phyloP scores from a whole-genome alignment of 2,797 vertebrate genomes.

The Pogoniulus pusillus region DNA sequence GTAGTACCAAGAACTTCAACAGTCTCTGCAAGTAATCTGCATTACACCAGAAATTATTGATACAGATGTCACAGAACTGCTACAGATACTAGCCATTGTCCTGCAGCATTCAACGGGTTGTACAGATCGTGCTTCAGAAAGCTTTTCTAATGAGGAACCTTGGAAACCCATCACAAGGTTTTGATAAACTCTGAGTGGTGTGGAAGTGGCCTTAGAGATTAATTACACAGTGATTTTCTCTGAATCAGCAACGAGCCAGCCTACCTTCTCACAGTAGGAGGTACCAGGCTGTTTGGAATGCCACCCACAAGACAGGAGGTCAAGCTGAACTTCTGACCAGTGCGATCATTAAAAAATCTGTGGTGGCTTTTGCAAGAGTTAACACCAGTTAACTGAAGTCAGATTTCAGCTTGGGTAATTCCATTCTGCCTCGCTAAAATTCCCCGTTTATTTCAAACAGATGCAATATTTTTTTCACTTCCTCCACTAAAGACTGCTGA shows the following conservation, averaged over 20 bases:
- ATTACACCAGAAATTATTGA: background rate
- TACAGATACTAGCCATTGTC: background rate
- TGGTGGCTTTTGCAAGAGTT: slow-evolving; percentile 55
- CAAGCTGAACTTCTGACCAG: slow-evolving; percentile 18
- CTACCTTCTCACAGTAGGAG: background rate
- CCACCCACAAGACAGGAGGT: background rate
- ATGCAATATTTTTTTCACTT: slow-evolving; percentile 58
- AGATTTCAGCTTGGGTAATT: slow-evolving; percentile 63
- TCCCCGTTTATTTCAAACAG: slow-evolving; percentile 60
- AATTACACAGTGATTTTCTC: background rate
- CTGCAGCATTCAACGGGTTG: background rate
- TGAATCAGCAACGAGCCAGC: background rate
- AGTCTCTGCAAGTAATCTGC: background rate
- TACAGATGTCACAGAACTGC: background rate
- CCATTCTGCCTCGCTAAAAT: slow-evolving; percentile 62
- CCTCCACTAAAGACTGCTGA: slow-evolving; percentile 22
- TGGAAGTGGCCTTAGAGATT: background rate
- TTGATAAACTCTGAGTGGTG: background rate
- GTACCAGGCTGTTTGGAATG: background rate
- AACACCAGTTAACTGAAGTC: background rate
- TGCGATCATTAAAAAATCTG: background rate
- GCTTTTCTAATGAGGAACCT: background rate
- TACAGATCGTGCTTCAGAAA: rapidly evolving
- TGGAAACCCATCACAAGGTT: background rate
- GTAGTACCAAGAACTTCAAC: background rate